phyloP scores from a whole-genome alignment of 2,113 vertebrate genomes.

The Haplotaxodon microlepis region DNA sequence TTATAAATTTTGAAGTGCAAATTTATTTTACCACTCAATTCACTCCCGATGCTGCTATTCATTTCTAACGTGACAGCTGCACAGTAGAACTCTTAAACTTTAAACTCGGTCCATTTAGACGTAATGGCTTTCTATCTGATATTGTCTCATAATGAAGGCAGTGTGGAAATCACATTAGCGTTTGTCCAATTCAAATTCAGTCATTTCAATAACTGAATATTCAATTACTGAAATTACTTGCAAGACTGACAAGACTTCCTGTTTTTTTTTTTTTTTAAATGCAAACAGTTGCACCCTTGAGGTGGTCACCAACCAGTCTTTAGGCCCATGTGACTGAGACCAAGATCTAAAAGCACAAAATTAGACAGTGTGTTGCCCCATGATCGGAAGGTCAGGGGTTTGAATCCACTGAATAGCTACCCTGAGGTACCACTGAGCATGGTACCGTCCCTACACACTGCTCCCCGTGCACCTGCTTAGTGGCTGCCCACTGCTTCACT shows the following conservation, averaged over 20 bases:
- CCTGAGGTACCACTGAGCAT: neutral
- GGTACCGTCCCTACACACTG: neutral
- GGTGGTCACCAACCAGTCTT: neutral
- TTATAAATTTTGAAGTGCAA: neutral
- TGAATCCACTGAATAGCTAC: neutral
- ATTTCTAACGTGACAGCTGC: neutral
- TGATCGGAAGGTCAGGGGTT: neutral
- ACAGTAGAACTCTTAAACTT: neutral
- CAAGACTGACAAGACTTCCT: neutral
- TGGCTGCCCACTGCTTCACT: neutral
- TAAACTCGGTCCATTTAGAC: neutral
- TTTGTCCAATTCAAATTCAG: neutral
- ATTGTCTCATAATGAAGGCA: neutral
- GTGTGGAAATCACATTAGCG: neutral
- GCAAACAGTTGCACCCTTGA: neutral
- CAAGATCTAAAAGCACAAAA: neutral
- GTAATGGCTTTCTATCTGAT: neutral
- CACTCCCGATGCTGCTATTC: neutral
- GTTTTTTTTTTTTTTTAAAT: neutral
- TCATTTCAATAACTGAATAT: neutral
- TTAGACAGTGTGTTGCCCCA: neutral
- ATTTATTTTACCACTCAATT: neutral
- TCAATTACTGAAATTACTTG: neutral
- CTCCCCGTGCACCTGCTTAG: neutral
- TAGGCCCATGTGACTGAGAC: neutral